Evolutionary conservation across 2,113 vertebrate species (phyloP).

Genomic region (Dicaeum eximium): DNA sequence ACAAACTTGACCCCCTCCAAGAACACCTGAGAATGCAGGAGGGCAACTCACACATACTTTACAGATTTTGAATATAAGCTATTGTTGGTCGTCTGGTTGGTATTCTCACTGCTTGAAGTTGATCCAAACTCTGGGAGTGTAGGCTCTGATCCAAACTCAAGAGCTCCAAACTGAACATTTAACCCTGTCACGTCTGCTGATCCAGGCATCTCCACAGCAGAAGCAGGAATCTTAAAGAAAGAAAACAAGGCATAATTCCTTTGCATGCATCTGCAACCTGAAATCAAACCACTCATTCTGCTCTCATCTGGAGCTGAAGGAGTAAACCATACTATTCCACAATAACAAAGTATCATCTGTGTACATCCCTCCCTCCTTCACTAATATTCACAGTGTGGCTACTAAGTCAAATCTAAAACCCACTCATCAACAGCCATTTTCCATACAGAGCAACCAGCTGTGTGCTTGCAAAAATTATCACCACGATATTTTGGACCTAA

Average conservation of each 20-base stretch:
- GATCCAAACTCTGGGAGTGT: slow-evolving; percentile 83
- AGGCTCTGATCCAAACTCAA: slow-evolving; percentile 93
- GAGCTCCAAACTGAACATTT: slow-evolving; percentile 94
- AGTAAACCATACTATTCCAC: background rate
- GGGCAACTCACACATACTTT: slow-evolving; percentile 71
- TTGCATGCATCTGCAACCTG: background rate
- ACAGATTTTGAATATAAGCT: slow-evolving; percentile 89
- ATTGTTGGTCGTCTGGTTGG: slow-evolving; percentile 75
- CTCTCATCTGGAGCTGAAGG: background rate
- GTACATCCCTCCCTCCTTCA: accelerated
- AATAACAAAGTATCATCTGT: background rate
- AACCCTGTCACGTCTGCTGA: slow-evolving; percentile 88
- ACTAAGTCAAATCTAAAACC: background rate
- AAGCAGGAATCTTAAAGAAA: slow-evolving; percentile 84
- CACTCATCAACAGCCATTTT: background rate
- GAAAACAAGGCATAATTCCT: background rate
- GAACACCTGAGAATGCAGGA: background rate
- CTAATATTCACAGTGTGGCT: background rate
- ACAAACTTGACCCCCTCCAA: background rate
- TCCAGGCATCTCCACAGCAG: slow-evolving; percentile 96
- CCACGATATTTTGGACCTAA: background rate
- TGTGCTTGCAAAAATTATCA: background rate
- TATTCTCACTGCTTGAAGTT: slow-evolving; percentile 75
- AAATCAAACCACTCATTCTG: background rate
- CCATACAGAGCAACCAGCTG: background rate